phyloP scores from a whole-genome alignment of 2,113 vertebrate species.

The Perca schrenkii region DNA sequence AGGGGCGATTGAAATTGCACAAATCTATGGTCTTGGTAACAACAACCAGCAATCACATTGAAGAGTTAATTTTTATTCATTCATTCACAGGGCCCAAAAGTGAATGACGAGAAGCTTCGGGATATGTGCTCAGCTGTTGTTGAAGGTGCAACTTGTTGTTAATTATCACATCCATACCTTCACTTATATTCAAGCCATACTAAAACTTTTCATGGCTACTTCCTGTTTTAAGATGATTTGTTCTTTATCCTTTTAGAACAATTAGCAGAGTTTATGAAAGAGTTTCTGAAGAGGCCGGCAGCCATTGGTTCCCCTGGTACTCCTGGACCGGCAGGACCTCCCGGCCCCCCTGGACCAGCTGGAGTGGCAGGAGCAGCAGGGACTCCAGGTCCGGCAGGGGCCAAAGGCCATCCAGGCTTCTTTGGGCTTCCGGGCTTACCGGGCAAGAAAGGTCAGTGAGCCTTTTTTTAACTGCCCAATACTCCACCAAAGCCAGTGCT shows the following conservation, averaged over 20 bases:
- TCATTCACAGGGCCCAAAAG: conserved; percentile 81
- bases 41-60: neutral
- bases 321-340: conserved; percentile 77
- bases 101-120: conserved; percentile 81
- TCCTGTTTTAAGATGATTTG: neutral
- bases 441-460: conserved; percentile 81
- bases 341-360: conserved; percentile 78
- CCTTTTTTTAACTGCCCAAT: neutral
- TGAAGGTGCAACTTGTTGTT: conserved; percentile 75
- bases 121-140: conserved; percentile 85
- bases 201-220: neutral
- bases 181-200: neutral
- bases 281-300: conserved; percentile 81
- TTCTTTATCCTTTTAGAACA: conserved; percentile 74
- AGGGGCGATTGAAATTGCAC: too few species aligned
- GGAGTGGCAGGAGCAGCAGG: conserved; percentile 78
- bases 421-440: conserved; percentile 84
- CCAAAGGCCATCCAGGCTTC: conserved; percentile 83
- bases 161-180: neutral
- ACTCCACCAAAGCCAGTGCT: neutral
- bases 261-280: conserved; percentile 83
- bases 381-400: conserved; percentile 71
- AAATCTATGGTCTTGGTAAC: neutral
- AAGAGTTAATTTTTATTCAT: neutral
- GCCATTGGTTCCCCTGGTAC: conserved; percentile 79